Evolutionary conservation across 2,113 vertebrate genomes (phyloP).

Genomic region (Furnarius figulus): DNA sequence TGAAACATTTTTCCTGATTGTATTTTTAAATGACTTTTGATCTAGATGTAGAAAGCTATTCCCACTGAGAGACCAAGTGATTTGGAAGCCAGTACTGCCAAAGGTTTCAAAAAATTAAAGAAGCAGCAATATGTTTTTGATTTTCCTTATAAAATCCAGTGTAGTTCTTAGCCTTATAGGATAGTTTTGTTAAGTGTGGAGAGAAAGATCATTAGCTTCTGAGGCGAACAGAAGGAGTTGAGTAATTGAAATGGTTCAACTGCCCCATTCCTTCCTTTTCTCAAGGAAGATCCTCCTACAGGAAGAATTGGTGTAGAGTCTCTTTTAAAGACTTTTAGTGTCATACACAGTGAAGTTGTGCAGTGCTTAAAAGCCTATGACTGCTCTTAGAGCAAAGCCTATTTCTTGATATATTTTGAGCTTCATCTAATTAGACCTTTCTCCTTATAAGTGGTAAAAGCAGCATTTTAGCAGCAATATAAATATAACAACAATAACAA

Average conservation of each 20-base stretch:
- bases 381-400: background rate
- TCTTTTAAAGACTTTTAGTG: background rate
- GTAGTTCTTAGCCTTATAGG: background rate
- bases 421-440: background rate
- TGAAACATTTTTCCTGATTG: conserved; percentile 1
- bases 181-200: background rate
- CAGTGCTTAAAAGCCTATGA: background rate
- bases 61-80: background rate
- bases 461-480: background rate
- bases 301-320: background rate
- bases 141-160: background rate
- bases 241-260: background rate
- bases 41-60: conserved; percentile 21
- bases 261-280: background rate
- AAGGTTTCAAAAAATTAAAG: background rate
- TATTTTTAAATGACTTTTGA: conserved; percentile 46
- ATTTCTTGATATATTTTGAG: background rate
- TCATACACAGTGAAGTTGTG: background rate
- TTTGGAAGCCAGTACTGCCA: background rate
- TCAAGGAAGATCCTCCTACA: background rate
- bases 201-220: background rate
- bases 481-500: too few species aligned
- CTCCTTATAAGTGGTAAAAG: background rate
- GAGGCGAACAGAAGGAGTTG: background rate
- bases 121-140: background rate